Conservation (phyloP, 2,888 invertebrate genomes). For the Euplexia lucipara region DNA sequence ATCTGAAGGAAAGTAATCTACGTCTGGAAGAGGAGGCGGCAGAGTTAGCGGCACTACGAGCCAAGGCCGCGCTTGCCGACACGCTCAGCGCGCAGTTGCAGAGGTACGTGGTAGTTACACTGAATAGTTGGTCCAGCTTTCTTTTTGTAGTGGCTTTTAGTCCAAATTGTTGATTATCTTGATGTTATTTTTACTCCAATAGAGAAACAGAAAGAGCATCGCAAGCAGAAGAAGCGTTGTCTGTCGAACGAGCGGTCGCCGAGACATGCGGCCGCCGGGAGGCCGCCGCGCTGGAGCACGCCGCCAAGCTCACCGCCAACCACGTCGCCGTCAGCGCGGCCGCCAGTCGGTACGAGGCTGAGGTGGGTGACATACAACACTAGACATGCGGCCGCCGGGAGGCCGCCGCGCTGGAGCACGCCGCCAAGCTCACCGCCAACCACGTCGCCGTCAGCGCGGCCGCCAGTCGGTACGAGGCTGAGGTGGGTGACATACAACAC, state of each 20-base stretch:
- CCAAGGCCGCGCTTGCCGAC: conserved; percentile 84
- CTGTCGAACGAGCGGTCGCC: conserved; percentile 76
- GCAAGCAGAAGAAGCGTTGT: conserved; percentile 76
- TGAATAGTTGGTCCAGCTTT: too few relatives aligned
- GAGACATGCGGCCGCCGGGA: conserved; percentile 84
- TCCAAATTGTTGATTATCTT: too few relatives aligned
- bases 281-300: conserved; percentile 83
- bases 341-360: conserved; percentile 63
- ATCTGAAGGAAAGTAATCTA: conserved; percentile 73
- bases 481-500: too few relatives aligned
- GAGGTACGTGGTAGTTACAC: conserved; percentile 70
- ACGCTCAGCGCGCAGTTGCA: conserved; percentile 82
- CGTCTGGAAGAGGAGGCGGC: conserved; percentile 85
- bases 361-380: conserved; percentile 67
- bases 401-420: too few relatives aligned
- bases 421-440: too few relatives aligned
- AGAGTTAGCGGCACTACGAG: conserved; percentile 83
- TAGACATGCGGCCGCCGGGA: too few relatives aligned
- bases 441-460: too few relatives aligned
- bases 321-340: conserved; percentile 74
- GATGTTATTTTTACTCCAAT: neutral
- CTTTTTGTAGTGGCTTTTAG: too few relatives aligned
- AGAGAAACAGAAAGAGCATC: conserved; percentile 80
- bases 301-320: conserved; percentile 79
- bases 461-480: too few relatives aligned